These are phyloP conservation scores for Rhabdomys dilectus DNA, from an alignment of 2,113 vertebrate species.

Conservation along the genomic window DNA sequence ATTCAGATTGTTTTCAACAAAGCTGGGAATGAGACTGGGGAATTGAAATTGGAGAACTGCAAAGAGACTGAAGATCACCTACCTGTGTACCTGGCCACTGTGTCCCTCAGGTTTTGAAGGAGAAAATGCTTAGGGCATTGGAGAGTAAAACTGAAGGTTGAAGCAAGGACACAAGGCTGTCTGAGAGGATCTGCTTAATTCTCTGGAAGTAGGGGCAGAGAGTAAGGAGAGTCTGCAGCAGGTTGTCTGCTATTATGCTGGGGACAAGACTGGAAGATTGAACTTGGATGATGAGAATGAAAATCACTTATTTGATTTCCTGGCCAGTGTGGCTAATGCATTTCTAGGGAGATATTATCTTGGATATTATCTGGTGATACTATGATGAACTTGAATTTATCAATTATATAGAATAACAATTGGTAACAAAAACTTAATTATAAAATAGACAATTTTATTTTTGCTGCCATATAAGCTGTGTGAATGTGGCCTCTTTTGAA, in stretches of 20 bases:
- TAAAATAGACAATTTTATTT: background rate
- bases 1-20: background rate
- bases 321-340: background rate
- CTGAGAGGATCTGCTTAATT: background rate
- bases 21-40: background rate
- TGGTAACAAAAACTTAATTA: background rate
- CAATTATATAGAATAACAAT: background rate
- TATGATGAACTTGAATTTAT: background rate
- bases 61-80: background rate
- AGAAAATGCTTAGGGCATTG: background rate
- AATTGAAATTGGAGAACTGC: background rate
- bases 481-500: background rate
- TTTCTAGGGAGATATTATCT: background rate
- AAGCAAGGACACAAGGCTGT: background rate
- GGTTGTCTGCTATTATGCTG: background rate
- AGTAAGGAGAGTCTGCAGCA: background rate
- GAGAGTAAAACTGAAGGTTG: background rate
- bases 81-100: background rate
- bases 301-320: background rate
- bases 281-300: background rate
- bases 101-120: background rate
- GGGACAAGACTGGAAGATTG: background rate
- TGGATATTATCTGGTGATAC: background rate
- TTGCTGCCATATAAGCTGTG: background rate
- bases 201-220: background rate